Evolutionary conservation across 2,888 invertebrate genomes (phyloP).

Genomic region (Clitarchus hookeri): DNA sequence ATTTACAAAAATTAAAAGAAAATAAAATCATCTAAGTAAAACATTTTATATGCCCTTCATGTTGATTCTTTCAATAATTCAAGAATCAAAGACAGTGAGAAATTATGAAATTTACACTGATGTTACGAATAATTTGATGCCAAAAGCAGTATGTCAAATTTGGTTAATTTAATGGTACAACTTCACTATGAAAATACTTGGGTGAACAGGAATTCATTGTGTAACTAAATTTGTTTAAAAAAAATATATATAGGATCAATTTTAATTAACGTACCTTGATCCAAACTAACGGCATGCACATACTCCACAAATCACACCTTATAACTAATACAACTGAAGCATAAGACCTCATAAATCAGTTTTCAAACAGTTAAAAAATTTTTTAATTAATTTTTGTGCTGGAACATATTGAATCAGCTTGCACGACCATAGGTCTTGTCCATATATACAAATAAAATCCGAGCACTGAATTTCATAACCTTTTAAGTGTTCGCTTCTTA

Average conservation of each 20-base stretch:
- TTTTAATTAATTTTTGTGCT: neutral
- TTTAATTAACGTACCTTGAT: neutral
- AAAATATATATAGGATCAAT: neutral
- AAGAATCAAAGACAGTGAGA: too few species aligned
- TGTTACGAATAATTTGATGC: too few species aligned
- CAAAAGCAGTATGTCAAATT: too few species aligned
- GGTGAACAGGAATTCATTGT: neutral
- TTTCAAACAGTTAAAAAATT: neutral
- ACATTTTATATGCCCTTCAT: too few species aligned
- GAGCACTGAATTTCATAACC: conserved; percentile 67
- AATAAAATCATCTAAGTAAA: too few species aligned
- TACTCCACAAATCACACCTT: too few species aligned
- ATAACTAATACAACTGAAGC: neutral
- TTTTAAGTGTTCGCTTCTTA: conserved; percentile 82
- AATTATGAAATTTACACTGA: too few species aligned
- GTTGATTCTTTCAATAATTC: too few species aligned
- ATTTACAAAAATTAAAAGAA: too few species aligned
- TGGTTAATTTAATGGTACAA: too few species aligned
- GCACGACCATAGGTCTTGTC: neutral
- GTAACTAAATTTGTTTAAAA: neutral
- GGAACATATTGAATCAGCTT: neutral
- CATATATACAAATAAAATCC: conserved; percentile 6
- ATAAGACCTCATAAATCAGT: neutral
- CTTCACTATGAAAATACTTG: too few species aligned
- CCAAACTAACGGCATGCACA: neutral